phyloP scores from a whole-genome alignment of 2,888 invertebrate species.

The Pristionchus japonicus region DNA sequence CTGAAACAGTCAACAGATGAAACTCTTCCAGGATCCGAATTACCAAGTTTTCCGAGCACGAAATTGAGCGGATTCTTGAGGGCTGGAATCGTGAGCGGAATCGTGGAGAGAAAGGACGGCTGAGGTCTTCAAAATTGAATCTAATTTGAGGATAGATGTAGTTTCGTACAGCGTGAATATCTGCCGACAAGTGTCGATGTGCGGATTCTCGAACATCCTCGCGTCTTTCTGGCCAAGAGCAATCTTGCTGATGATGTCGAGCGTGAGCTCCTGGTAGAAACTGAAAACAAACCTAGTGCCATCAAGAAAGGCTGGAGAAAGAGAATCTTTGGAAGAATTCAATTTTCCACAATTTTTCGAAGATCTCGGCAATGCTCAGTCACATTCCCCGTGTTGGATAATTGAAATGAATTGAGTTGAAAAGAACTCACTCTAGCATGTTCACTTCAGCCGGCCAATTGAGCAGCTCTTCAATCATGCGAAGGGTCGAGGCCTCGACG shows the following conservation, averaged over 20 bases:
- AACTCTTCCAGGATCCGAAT: background rate
- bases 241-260: conserved; percentile 60
- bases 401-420: no score
- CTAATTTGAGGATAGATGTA: background rate
- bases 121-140: background rate
- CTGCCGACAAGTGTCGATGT: conserved; percentile 31
- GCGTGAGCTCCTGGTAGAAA: conserved; percentile 60
- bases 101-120: background rate
- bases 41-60: background rate
- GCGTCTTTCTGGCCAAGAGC: conserved; percentile 59
- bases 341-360: no score
- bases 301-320: no score
- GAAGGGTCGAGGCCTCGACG: conserved; percentile 39
- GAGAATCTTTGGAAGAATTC: no score
- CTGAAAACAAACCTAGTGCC: conserved; percentile 47
- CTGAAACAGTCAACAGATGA: background rate
- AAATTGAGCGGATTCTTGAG: background rate
- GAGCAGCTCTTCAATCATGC: background rate
- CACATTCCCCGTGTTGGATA: no score
- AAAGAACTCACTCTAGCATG: background rate
- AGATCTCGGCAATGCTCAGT: no score
- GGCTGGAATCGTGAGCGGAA: background rate
- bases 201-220: conserved; percentile 53
- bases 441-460: background rate
- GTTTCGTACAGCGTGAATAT: background rate